Conservation (phyloP, 2,113 vertebrate species). For the Syrrhaptes paradoxus region DNA sequence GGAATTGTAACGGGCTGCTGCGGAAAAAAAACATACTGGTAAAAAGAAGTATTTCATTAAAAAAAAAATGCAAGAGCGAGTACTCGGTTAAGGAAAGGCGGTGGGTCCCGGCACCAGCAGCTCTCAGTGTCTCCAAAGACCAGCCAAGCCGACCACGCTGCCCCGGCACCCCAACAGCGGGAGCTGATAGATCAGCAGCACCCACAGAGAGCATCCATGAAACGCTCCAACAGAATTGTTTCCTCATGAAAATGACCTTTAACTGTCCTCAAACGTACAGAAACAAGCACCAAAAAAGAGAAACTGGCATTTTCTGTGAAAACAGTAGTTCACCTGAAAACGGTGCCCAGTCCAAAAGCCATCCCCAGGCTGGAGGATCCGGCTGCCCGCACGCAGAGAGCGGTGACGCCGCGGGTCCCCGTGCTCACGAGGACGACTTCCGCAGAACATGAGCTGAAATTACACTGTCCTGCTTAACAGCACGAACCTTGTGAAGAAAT, state of each 20-base stretch:
- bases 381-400: rapidly evolving
- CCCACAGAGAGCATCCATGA: neutral
- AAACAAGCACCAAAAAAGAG: neutral
- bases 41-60: neutral
- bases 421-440: neutral
- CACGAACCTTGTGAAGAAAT: neutral
- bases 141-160: no score
- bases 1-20: neutral
- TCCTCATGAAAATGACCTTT: neutral
- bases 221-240: neutral
- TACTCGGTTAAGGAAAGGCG: neutral
- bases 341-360: neutral
- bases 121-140: no score
- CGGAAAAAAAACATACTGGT: neutral
- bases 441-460: neutral
- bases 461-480: neutral
- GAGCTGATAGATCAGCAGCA: neutral
- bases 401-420: neutral
- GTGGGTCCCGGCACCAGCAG: neutral
- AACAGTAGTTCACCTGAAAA: neutral
- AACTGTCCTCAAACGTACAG: neutral
- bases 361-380: neutral
- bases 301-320: neutral
- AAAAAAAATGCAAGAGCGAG: neutral
- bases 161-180: neutral